phyloP scores from a whole-genome alignment of 2,113 vertebrate species.

The Lagopus muta region DNA sequence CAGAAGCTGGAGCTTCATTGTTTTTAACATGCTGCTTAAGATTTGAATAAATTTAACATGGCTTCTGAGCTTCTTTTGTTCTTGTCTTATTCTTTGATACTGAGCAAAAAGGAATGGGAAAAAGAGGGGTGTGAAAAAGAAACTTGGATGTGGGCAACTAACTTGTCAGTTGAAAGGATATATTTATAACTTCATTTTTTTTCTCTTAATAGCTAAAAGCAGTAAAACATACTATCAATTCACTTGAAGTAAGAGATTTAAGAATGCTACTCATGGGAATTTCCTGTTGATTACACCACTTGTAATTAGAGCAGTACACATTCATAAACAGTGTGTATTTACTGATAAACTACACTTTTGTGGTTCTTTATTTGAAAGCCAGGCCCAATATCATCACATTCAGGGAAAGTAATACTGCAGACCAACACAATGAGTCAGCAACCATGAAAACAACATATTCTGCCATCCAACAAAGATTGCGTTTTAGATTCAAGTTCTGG shows the following conservation, averaged over 20 bases:
- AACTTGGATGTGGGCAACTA: background rate
- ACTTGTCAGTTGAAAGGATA: background rate
- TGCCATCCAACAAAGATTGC: background rate
- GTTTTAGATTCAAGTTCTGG: background rate
- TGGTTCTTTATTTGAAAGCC: background rate
- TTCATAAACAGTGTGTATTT: background rate
- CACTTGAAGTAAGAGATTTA: background rate
- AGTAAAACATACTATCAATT: background rate
- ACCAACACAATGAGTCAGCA: conserved; percentile 66
- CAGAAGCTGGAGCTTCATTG: background rate
- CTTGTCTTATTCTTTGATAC: background rate
- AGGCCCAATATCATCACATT: background rate
- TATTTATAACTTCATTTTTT: background rate
- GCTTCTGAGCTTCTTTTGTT: background rate
- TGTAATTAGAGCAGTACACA: background rate
- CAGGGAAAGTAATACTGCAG: background rate
- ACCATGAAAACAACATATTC: background rate
- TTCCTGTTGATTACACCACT: background rate
- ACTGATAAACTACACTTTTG: background rate
- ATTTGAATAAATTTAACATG: background rate
- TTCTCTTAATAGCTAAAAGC: background rate
- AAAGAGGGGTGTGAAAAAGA: background rate
- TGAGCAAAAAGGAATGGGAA: background rate
- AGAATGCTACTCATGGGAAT: background rate
- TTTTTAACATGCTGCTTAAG: background rate